These are phyloP conservation scores for Melanostoma mellinum DNA, from an alignment of 2,888 invertebrate genomes.

Conservation along the genomic window DNA sequence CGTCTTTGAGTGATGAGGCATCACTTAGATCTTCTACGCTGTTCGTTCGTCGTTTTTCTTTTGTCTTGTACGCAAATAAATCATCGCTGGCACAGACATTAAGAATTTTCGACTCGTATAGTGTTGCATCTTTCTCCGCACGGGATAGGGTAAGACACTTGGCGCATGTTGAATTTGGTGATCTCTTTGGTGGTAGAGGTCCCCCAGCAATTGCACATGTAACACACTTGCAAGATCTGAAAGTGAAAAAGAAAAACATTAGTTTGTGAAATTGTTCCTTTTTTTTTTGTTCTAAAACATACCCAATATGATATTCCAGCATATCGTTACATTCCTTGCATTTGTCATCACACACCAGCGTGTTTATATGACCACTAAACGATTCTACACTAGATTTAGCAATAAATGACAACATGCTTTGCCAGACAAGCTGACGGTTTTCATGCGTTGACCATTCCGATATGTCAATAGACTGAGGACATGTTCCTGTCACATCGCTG, in stretches of 20 bases:
- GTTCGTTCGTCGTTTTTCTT: slow-evolving; percentile 73
- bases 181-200: slow-evolving; percentile 76
- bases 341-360: slow-evolving; percentile 78
- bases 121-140: slow-evolving; percentile 79
- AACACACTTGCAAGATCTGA: slow-evolving; percentile 80
- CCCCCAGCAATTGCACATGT: slow-evolving; percentile 81
- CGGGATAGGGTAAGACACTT: slow-evolving; percentile 80
- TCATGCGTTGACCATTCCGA: slow-evolving; percentile 80
- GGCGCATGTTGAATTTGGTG: slow-evolving; percentile 77
- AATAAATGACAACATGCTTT: slow-evolving; percentile 80
- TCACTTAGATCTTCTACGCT: slow-evolving; percentile 75
- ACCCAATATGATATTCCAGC: slow-evolving; percentile 80
- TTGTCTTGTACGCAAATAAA: slow-evolving; percentile 74
- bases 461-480: slow-evolving; percentile 78
- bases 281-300: slow-evolving; percentile 64
- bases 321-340: slow-evolving; percentile 80
- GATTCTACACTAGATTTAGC: slow-evolving; percentile 80
- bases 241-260: slow-evolving; percentile 15
- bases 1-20: slow-evolving; percentile 74
- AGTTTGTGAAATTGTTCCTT: slow-evolving; percentile 2
- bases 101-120: slow-evolving; percentile 80
- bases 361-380: slow-evolving; percentile 79
- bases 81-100: slow-evolving; percentile 80
- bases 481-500: slow-evolving; percentile 79
- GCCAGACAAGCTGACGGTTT: slow-evolving; percentile 80